These are phyloP conservation scores for Rhipidura dahli DNA, from an alignment of 2,113 vertebrate species.

Conservation along the genomic window DNA sequence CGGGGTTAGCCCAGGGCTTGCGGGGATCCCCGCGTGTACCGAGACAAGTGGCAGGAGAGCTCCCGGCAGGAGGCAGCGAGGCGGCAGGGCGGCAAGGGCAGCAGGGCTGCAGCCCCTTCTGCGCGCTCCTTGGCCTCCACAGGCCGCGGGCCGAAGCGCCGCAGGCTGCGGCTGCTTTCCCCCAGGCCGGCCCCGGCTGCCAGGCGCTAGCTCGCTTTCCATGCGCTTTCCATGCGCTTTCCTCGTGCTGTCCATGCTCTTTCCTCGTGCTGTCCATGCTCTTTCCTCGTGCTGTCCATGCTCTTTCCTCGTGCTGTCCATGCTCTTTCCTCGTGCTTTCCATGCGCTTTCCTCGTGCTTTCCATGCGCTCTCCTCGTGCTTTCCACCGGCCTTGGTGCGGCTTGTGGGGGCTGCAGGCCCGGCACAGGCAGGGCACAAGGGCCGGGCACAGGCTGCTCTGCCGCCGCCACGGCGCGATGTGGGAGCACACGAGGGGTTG, in stretches of 20 bases:
- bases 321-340: too few relatives aligned
- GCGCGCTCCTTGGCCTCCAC: accelerated
- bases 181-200: background rate
- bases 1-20: too few relatives aligned
- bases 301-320: too few relatives aligned
- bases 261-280: too few relatives aligned
- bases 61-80: background rate
- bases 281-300: too few relatives aligned
- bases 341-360: too few relatives aligned
- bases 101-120: background rate
- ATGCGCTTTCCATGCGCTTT: background rate
- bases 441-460: background rate
- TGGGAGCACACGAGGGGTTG: accelerated
- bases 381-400: background rate
- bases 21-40: accelerated
- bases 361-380: too few relatives aligned
- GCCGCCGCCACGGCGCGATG: accelerated
- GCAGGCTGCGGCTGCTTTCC: accelerated
- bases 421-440: background rate
- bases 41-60: background rate
- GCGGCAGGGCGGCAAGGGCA: background rate
- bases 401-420: too few relatives aligned
- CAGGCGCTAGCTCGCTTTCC: too few relatives aligned
- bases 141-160: accelerated
- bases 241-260: too few relatives aligned